Evolutionary conservation across 2,113 vertebrate genomes (phyloP).

Genomic region (Dendrocopos noguchii): DNA sequence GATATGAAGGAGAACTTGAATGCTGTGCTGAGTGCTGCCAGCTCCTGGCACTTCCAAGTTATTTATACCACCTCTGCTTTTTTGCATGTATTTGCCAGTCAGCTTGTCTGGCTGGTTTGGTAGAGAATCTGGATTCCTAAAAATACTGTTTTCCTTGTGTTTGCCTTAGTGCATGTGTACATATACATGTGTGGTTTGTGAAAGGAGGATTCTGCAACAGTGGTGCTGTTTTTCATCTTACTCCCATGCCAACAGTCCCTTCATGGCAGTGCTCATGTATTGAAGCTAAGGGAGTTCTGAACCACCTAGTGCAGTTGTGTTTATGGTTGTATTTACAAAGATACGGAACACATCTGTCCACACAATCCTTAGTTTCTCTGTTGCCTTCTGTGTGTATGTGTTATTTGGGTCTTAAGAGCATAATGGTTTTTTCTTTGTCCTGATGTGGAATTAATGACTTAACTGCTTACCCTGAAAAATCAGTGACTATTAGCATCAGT

Average conservation of each 20-base stretch:
- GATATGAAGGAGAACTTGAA: background rate
- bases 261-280: background rate
- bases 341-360: rapidly evolving
- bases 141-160: background rate
- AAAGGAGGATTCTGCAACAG: background rate
- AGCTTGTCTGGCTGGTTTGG: conserved; percentile 3
- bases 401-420: background rate
- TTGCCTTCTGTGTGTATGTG: background rate
- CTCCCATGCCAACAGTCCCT: background rate
- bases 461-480: background rate
- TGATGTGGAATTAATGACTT: background rate
- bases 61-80: background rate
- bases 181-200: background rate
- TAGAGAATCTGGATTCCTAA: background rate
- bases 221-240: rapidly evolving
- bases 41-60: conserved; percentile 2
- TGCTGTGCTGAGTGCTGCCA: conserved; percentile 18
- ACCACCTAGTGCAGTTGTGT: background rate
- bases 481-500: rapidly evolving
- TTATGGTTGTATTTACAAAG: background rate
- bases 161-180: background rate
- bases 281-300: background rate
- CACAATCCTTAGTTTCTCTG: background rate
- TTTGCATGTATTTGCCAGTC: background rate
- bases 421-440: background rate